Percentiles rank a stretch among this genome's conserved stretches.
Evolutionary conservation across 2,888 invertebrate genomes (phyloP).

Genomic region (Capitulum mitella): DNA sequence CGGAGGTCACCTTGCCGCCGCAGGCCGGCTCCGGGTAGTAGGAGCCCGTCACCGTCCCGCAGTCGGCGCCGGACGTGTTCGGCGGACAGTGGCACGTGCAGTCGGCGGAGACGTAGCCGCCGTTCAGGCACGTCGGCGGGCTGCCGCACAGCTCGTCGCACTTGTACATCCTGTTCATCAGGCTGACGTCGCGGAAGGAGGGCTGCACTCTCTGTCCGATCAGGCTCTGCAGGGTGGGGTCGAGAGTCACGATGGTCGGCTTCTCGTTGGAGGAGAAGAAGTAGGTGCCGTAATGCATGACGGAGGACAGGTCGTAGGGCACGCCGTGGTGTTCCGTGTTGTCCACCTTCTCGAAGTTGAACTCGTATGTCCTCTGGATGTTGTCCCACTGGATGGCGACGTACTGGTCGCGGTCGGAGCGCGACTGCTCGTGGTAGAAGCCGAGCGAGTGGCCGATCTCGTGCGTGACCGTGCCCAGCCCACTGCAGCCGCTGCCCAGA

Average conservation of each 20-base stretch:
- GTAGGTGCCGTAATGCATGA: not conserved
- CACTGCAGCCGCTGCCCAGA: not conserved
- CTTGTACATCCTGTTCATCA: slow-evolving; percentile 5
- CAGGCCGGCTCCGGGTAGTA: slow-evolving; percentile 5
- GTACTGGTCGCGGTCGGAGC: slow-evolving; percentile 3
- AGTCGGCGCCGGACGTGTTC: not conserved
- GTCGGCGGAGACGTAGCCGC: not conserved
- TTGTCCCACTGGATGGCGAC: slow-evolving; percentile 8
- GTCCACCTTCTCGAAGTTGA: slow-evolving; percentile 4
- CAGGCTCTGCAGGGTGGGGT: not conserved
- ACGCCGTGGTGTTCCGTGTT: not conserved
- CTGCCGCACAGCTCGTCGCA: not conserved
- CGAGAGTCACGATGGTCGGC: not conserved
- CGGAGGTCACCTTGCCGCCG: not conserved
- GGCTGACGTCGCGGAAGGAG: not conserved
- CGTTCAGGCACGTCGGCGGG: not conserved
- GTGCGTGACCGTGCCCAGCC: slow-evolving; percentile 17
- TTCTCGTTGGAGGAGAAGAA: not conserved
- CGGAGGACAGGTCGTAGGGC: slow-evolving; percentile 5
- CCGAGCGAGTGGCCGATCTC: slow-evolving; percentile 20
- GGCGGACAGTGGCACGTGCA: slow-evolving; percentile 20
- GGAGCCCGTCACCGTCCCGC: not conserved
- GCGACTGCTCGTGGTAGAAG: slow-evolving; percentile 6
- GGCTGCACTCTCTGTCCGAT: not conserved
- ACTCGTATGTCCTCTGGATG: not conserved